Conservation (phyloP, 2,113 vertebrate genomes). For the Thalassoma bifasciatum region DNA sequence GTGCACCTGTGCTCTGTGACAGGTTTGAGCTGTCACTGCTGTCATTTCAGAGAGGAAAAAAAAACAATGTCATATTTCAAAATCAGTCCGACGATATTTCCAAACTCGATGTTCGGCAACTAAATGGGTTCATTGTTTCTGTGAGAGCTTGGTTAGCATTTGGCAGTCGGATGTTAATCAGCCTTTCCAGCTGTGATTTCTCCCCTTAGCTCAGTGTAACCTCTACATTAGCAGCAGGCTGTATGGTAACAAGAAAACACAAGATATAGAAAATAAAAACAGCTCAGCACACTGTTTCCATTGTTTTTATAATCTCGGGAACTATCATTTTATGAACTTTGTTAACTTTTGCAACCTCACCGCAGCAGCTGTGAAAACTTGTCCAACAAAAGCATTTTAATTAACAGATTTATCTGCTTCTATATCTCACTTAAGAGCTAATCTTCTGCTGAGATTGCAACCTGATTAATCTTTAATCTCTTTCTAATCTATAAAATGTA, state of each 20-base stretch:
- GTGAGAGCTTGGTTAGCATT: conserved; percentile 1
- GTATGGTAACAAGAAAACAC: not conserved
- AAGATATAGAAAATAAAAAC: no score
- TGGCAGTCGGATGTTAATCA: conserved; percentile 8
- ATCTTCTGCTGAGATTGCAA: no score
- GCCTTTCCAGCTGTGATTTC: conserved; percentile 3
- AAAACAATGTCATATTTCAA: conserved; percentile 5
- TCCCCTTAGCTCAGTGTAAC: not conserved
- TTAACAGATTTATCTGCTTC: no score
- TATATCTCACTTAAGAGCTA: no score
- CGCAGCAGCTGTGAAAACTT: no score
- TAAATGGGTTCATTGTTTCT: not conserved
- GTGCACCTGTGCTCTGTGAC: conserved; percentile 67
- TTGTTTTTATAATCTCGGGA: no score
- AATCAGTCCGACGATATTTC: not conserved
- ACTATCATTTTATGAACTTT: no score
- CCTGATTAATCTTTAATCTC: no score
- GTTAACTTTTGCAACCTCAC: no score
- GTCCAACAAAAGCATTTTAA: no score
- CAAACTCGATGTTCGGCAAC: not conserved
- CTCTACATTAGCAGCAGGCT: not conserved
- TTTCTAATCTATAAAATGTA: no score
- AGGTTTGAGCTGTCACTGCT: conserved; percentile 14
- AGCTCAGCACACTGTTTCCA: no score
- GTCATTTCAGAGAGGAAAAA: conserved; percentile 30